A percentile compares a stretch with the other conserved stretches of the same genome.
These are phyloP conservation scores for Dasypolia templi DNA, from an alignment of 2,888 invertebrate genomes.

Conservation along the genomic window DNA sequence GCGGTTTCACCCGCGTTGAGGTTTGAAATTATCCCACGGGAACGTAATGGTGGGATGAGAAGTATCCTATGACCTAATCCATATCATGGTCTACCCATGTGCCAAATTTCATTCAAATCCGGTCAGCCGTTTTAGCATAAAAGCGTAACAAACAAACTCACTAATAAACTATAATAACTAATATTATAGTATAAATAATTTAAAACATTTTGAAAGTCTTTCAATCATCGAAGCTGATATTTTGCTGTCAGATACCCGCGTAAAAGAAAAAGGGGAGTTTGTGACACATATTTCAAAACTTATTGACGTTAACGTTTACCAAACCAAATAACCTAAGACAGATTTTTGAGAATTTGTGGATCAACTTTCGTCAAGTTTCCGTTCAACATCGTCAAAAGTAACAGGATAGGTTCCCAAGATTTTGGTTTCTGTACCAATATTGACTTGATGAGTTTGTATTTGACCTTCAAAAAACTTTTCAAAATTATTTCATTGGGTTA, in stretches of 20 bases:
- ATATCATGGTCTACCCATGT: too few relatives aligned
- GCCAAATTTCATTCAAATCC: too few relatives aligned
- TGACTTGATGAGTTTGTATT: neutral
- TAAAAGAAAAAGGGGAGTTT: neutral
- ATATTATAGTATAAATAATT: neutral
- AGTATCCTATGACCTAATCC: too few relatives aligned
- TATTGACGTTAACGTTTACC: too few relatives aligned
- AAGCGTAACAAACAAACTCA: too few relatives aligned
- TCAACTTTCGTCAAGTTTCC: neutral
- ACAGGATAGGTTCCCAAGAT: too few relatives aligned
- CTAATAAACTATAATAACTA: too few relatives aligned
- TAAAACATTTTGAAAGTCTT: constrained; percentile 10
- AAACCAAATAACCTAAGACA: too few relatives aligned
- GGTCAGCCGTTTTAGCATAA: too few relatives aligned
- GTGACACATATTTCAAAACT: neutral
- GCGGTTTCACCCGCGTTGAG: too few relatives aligned
- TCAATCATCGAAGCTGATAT: neutral
- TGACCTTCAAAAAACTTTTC: neutral
- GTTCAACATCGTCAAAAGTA: neutral
- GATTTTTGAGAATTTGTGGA: neutral
- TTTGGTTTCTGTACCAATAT: neutral
- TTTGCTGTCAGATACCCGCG: neutral
- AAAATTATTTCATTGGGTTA: neutral
- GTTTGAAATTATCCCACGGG: too few relatives aligned
- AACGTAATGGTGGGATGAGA: too few relatives aligned